Evolutionary conservation across 2,113 vertebrate genomes (phyloP).

Genomic region (Siphamia tubifer): DNA sequence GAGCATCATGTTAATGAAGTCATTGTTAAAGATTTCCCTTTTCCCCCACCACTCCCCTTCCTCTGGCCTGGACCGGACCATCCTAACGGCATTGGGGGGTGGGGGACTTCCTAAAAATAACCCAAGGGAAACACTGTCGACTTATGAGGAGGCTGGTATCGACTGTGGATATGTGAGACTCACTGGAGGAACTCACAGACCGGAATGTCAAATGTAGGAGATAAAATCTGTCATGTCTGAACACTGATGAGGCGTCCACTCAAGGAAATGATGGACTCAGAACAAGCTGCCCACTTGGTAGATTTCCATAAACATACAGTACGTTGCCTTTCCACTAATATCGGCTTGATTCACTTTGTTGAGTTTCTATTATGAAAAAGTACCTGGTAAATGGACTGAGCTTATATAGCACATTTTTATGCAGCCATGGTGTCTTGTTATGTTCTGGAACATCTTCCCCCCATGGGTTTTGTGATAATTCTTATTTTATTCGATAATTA

Average conservation of each 20-base stretch:
- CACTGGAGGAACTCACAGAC: not conserved
- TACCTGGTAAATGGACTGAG: too few relatives aligned
- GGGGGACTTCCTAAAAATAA: constrained; percentile 53
- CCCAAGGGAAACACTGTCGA: constrained; percentile 9
- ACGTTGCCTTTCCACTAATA: too few relatives aligned
- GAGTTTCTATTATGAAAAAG: too few relatives aligned
- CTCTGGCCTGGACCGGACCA: constrained; percentile 59
- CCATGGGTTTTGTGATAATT: too few relatives aligned
- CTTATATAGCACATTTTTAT: too few relatives aligned
- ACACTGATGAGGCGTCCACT: not conserved
- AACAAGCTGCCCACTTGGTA: not conserved
- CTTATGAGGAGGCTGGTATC: not conserved
- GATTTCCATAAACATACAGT: not conserved
- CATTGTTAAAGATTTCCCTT: constrained; percentile 55
- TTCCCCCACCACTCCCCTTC: constrained; percentile 58
- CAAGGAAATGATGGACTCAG: constrained; percentile 2
- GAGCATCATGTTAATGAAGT: constrained; percentile 56
- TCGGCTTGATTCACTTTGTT: too few relatives aligned
- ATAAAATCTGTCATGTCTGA: not conserved
- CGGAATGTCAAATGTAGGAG: not conserved
- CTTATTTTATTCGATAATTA: too few relatives aligned
- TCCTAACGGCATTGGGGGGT: constrained; percentile 9
- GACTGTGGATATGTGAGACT: not conserved
- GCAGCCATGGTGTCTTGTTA: too few relatives aligned
- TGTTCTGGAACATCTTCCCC: too few relatives aligned